phyloP scores from a whole-genome alignment of 35 echinoderm and acorn worm genomes.

The Heliocidaris erythrogramma region DNA sequence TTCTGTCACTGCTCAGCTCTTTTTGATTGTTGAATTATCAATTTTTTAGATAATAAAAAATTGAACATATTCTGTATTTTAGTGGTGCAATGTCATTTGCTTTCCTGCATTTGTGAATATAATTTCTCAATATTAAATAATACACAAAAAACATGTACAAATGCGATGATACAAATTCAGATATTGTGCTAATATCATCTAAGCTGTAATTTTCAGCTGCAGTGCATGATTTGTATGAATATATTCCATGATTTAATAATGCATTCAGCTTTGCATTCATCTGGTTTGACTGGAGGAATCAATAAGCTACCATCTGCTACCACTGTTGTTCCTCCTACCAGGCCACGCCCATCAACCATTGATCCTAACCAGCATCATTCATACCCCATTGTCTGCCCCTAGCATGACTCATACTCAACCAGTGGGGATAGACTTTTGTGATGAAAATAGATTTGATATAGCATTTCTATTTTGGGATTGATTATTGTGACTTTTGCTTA shows the following conservation, averaged over 20 bases:
- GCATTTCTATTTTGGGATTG: neutral
- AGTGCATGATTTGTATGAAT: neutral
- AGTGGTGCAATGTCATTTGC: too few species aligned
- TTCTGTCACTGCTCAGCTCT: too few species aligned
- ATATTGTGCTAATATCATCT: neutral
- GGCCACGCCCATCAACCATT: slow-evolving; percentile 23
- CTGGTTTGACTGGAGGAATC: slow-evolving; percentile 10
- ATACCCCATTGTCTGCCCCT: neutral
- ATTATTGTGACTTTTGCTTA: neutral
- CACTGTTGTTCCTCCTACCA: neutral
- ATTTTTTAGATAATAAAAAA: too few species aligned
- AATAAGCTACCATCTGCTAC: slow-evolving; percentile 34
- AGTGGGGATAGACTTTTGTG: slow-evolving; percentile 8
- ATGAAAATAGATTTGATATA: neutral
- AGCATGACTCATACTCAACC: slow-evolving; percentile 7
- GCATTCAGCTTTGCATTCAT: neutral
- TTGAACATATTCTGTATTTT: too few species aligned
- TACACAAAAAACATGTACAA: neutral
- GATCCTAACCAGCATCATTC: slow-evolving; percentile 8
- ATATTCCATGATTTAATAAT: neutral
- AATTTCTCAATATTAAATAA: neutral
- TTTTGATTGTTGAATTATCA: too few species aligned
- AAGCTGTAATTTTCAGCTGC: neutral
- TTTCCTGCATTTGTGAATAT: too few species aligned
- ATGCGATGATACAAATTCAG: neutral